Base-by-base conservation (phyloP, 2,797 vertebrate genomes). In the Sylvilagus floridanus region DNA sequence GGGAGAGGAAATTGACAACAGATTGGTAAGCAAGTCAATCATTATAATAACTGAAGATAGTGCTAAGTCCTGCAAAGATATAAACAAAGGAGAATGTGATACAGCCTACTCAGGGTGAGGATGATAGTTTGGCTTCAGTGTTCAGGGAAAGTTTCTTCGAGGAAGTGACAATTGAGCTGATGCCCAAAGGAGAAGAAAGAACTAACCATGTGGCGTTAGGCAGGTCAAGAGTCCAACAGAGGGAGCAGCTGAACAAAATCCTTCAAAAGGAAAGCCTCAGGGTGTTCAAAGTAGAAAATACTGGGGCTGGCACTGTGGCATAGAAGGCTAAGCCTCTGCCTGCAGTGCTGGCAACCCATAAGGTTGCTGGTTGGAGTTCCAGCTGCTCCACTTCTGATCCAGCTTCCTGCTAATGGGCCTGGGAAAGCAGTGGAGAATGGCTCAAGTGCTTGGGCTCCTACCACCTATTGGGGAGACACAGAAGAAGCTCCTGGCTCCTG, bases 21-120 rank as follows among this genome's bases (percentile, higher is more conserved):
- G 84, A 47, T 94, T 62, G 84, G 26, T 32, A 87, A 91, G 72
- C 26, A 84, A 91, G 72, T 75, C 73, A 95, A n/a, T 81, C 68
- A 90, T 66, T 63, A 5, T 6, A 66, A 30, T 93, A 71, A 32
- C 42, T 71, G 11, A 10, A 88, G 93, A 73, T 82, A 69, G n/a
- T 32, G 71, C 13, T 52, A 60, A 69, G 32, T 84, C 4, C 37
- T 90, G 5, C 63, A 26, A 92, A 73, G 47, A 32, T 57, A 32
- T 57, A 37, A 63, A 22, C 1, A 21, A 17, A 50, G 50, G 28
- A 2, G 37, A 63, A 57, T 57, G 3, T 77, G 32, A 72, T 66
- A 76, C 79, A 77, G 32, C 8, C n/a, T 42, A 32, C 28, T 68
- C 37, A 66, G 63, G 62, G 14, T 37, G n/a, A 9, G 35, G 19